Evolutionary conservation across 2,113 vertebrate genomes (phyloP), one percentile per base, ranked within the genome.

Genomic region (Todiramphus saurophagus): DNA sequence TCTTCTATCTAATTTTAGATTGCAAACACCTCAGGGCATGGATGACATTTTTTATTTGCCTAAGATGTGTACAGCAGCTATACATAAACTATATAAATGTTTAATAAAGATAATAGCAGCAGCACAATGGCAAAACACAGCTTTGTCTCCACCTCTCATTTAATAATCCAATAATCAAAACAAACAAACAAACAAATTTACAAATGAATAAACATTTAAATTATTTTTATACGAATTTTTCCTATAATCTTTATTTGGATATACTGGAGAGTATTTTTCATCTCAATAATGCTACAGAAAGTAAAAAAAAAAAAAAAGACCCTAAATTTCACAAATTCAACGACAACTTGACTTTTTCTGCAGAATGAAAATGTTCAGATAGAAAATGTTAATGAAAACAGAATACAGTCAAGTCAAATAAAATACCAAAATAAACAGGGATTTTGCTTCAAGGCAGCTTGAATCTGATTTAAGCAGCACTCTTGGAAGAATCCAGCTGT

Each of bases 321-420:
- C 43, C 33, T 80, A 60, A 94, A 91, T 96, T 94, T 93, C 39
- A 94, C 77, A 84, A 79, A 83, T 77, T 68, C 46, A 70, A 94
- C 91, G 84, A 35, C 87, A 88, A 89, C 30, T 86, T 67, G 55
- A 87, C 35, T 90, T 91, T 50, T 92, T 82, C 93, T 79, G 70
- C 69, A 94, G 69, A 94, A 94, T 90, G 86, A 91, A 95, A 95
- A 83, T 48, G 82, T 95, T 97, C 96, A 97, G 96, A 94, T 28
- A 89, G 85, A 96, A 97, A 98, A 98, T 97, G 95, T 95, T 98
- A 98, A 98, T 97, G 96, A 97, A 98, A 97, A 94, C 95, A 97
- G 89, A 97, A 96, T 56, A n/a, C 82, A 97, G 92, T 96, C 92
- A 97, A 97, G 89, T 96, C 89, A 97, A 97, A 97, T 97, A 97